Conservation (phyloP, 2,797 vertebrate genomes). For the Poecilia picta region DNA sequence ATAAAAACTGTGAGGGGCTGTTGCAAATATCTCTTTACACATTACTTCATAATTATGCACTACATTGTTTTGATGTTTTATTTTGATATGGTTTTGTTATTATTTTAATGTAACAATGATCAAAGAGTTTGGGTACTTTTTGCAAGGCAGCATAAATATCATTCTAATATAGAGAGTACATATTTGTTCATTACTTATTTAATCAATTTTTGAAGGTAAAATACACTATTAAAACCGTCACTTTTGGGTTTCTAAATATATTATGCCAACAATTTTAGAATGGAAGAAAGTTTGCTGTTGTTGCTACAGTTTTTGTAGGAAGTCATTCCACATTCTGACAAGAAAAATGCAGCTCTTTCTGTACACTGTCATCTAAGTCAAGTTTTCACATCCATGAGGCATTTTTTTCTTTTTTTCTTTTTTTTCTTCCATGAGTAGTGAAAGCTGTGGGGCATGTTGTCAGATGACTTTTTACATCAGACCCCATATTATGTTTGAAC, state of each 20-base stretch:
- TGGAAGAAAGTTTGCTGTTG: conserved; percentile 2
- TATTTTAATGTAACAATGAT: neutral
- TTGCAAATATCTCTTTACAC: neutral
- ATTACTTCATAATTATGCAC: neutral
- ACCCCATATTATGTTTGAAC: conserved; percentile 85
- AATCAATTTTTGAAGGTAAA: neutral
- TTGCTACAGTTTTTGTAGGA: conserved; percentile 14
- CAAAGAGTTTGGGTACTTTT: neutral
- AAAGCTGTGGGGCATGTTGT: conserved; percentile 38
- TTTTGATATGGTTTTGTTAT: neutral
- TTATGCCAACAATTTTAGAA: conserved; percentile 17
- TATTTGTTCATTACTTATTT: conserved; percentile 3
- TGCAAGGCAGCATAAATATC: neutral
- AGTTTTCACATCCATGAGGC: conserved; percentile 32
- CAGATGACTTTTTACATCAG: conserved; percentile 51
- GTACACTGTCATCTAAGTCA: conserved; percentile 23
- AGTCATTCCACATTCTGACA: conserved; percentile 42
- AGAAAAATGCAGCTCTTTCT: conserved; percentile 33
- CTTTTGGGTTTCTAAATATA: conserved; percentile 32
- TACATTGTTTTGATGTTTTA: neutral
- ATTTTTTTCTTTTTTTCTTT: conserved; percentile 34
- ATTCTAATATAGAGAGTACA: neutral
- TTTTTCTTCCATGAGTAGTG: conserved; percentile 26
- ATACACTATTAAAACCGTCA: neutral
- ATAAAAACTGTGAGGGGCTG: neutral